Base-by-base conservation (phyloP, 2,888 invertebrate species). In the Furcula furcula region DNA sequence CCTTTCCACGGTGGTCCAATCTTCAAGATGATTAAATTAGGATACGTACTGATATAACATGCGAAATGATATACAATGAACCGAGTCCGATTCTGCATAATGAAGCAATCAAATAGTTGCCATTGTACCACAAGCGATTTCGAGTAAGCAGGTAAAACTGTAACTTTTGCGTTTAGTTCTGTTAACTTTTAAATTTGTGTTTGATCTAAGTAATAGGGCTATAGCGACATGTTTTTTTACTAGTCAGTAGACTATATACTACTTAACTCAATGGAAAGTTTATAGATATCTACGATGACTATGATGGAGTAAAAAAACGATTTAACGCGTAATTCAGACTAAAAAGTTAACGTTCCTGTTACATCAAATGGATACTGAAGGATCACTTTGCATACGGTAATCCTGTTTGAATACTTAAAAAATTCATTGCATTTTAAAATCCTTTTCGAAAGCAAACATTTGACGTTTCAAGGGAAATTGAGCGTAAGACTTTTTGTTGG, bases 21-120 rank as follows among this genome's bases (percentile, higher is more conserved):
- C 82, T 78, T 80, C 82, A 80, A 70, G 76, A 87, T 84, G 87
- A 85, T 87, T 86, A 87, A 88, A 88, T 88, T 87, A 80, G 87
- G 85, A 75, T 76, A 73, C 80, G 65, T 76, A 73, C 79, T 73
- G 78, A 85, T 80, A 83, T 82, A 86, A 83, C 81, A 79, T 83
- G 77, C 81, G 65, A 82, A 88, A 88, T 86, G 84, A 84, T 84
- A 88, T 82, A 84, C 85, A 86, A 76, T 78, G 81, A 83, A 75
- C 76, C 55, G 64, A 73, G 69, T 68, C 76, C 75, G 70, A 74
- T 75, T 72, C 61, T 66, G 86, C 76, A 87, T 88, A 88, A 86
- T 86, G 81, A 87, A 84, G 78, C 86, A 86, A 88, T 87, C 84
- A 81, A 82, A 84, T 82, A 80, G 77, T 76, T 70, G 65, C 71